Conservation (phyloP, 2,797 vertebrate species). For the Anguilla marmorata region DNA sequence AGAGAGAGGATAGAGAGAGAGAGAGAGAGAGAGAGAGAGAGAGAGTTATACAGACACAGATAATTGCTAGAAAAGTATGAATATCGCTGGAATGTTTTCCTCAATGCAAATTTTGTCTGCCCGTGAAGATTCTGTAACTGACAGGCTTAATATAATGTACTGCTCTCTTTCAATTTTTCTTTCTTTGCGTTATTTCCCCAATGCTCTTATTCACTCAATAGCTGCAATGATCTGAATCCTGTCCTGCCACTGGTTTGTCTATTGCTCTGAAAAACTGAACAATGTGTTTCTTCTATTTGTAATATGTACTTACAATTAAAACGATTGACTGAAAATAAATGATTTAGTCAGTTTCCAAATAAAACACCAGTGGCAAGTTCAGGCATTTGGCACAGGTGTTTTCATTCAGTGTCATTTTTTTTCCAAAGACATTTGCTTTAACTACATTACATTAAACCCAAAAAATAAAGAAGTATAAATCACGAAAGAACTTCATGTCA, state of each 20-base stretch:
- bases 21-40: neutral
- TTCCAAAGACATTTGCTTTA: neutral
- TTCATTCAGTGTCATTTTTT: neutral
- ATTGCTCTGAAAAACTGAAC: neutral
- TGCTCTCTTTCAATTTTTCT: neutral
- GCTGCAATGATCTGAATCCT: conserved; percentile 28
- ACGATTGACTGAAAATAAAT: too few species aligned
- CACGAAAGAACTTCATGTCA: neutral
- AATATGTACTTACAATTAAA: neutral
- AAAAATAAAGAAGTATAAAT: neutral
- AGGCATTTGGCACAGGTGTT: neutral
- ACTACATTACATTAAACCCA: neutral
- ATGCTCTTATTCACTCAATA: neutral
- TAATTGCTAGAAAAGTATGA: neutral
- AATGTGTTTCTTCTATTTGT: neutral
- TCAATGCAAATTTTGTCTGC: conserved; percentile 11
- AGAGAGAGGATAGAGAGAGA: neutral
- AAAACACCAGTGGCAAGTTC: neutral
- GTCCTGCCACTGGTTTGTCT: conserved; percentile 36
- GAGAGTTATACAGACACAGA: neutral
- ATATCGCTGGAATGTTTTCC: conserved; percentile 7
- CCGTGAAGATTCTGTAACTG: conserved; percentile 27
- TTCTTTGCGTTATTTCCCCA: neutral
- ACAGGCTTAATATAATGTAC: conserved; percentile 46
- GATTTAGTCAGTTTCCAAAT: neutral